Base-by-base conservation (phyloP, 2,888 invertebrate genomes). In the Stratiomys singularior region DNA sequence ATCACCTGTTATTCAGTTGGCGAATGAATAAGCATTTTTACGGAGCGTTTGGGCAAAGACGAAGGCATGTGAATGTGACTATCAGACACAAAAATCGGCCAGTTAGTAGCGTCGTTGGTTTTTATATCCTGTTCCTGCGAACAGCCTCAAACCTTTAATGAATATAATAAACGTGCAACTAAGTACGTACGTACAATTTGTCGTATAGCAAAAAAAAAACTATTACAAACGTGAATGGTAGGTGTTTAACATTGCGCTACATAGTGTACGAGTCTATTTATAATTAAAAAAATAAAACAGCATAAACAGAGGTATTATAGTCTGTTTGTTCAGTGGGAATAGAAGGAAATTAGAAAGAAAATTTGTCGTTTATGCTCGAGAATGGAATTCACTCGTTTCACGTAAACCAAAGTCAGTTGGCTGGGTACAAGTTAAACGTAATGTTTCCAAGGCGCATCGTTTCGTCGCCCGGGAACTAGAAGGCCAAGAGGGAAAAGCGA, bases 1-100 rank as follows among this genome's bases (percentile, higher is more conserved):
- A 66, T 66, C 66, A 66, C 66, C 66, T 37, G 66, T 66, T 66
- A 60, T 60, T 60, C 5, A n/a, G 37, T 37, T 66, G 4, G 37
- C 21, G 27, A 30, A 66, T 30, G 66, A 66, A 37, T 66, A 27
- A 37, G 7, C 30, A 66, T 66, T 66, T 66, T 66, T 66, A 66
- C 37, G 37, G 66, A 37, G 37, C 52, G 52, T 52, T 52, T 5
- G 37, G 9, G 37, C 3, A 37, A 9, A 3, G 9, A 9, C 37
- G 9, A 37, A 37, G 37, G 63, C 5, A 63, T 27, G 23, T 11
- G 23, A 23, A 18, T 18, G 58, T 27, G 37, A 66, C 64, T 66
- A 66, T 66, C 37, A 66, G 37, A 18, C 37, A 4, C 18, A 30
- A 15, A 27, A 66, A 30, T 66, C 66, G 28, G 66, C 27, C 66